Evolutionary conservation across 2,888 invertebrate genomes (phyloP).

Genomic region (Dasysyrphus tricinctus): DNA sequence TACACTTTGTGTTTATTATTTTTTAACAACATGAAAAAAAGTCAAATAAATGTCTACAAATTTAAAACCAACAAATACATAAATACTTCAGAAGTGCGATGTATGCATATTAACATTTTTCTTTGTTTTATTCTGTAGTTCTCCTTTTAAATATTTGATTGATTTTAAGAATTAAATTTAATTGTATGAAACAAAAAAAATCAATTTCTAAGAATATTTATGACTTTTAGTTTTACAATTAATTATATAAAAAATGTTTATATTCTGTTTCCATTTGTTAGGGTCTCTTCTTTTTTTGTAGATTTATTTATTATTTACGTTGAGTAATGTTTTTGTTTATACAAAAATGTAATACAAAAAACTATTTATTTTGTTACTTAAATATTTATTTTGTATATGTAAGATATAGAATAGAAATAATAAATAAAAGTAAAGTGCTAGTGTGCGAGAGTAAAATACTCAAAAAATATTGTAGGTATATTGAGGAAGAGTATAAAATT

Average conservation of each 20-base stretch:
- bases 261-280: conserved; percentile 34
- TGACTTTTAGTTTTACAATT: conserved; percentile 37
- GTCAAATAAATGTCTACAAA: neutral
- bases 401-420: conserved; percentile 56
- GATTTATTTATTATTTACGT: conserved; percentile 44
- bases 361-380: conserved; percentile 40
- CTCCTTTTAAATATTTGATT: conserved; percentile 7
- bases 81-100: neutral
- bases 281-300: conserved; percentile 28
- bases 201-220: conserved; percentile 56
- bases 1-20: conserved; percentile 10
- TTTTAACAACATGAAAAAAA: neutral
- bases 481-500: conserved; percentile 26
- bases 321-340: conserved; percentile 40
- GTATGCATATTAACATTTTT: conserved; percentile 17
- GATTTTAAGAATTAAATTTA: neutral
- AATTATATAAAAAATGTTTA: conserved; percentile 44
- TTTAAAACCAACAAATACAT: neutral
- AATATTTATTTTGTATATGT: conserved; percentile 52
- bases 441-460: conserved; percentile 51
- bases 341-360: conserved; percentile 61
- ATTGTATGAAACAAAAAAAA: conserved; percentile 8
- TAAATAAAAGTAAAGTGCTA: conserved; percentile 65
- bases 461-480: conserved; percentile 47
- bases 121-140: conserved; percentile 4